phyloP scores from a whole-genome alignment of 2,113 vertebrate genomes.

The Pterocles burchelli region DNA sequence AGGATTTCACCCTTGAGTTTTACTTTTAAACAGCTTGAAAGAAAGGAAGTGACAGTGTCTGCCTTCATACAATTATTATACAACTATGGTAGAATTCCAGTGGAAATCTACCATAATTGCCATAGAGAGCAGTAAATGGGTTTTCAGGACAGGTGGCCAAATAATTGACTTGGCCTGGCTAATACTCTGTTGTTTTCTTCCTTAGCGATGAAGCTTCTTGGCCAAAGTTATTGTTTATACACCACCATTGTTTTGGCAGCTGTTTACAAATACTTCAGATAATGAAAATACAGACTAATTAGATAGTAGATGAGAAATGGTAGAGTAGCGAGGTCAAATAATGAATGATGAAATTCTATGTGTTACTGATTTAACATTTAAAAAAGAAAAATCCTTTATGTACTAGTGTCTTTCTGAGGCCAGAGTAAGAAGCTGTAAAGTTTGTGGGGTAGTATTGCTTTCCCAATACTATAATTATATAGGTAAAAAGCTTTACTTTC shows the following conservation, averaged over 20 bases:
- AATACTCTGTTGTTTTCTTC: neutral
- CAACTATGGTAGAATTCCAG: neutral
- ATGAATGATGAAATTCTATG: neutral
- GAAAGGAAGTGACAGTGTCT: neutral
- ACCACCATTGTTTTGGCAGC: neutral
- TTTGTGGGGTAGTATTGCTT: neutral
- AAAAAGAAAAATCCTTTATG: neutral
- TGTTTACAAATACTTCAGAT: conserved; percentile 19
- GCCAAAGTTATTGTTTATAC: neutral
- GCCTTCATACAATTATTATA: neutral
- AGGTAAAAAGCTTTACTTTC: neutral
- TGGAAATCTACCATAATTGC: neutral
- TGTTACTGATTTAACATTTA: neutral
- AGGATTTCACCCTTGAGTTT: neutral
- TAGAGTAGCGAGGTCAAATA: neutral
- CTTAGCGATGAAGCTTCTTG: neutral
- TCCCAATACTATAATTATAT: neutral
- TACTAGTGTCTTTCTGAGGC: neutral
- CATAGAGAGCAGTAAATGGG: neutral
- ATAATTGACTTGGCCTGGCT: neutral
- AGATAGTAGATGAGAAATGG: neutral
- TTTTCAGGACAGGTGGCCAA: conserved; percentile 10
- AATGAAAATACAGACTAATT: neutral
- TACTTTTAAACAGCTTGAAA: neutral
- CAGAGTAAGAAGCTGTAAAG: neutral